These are phyloP conservation scores for Eleutherodactylus coqui DNA, from an alignment of 2,797 vertebrate genomes.

Conservation along the genomic window DNA sequence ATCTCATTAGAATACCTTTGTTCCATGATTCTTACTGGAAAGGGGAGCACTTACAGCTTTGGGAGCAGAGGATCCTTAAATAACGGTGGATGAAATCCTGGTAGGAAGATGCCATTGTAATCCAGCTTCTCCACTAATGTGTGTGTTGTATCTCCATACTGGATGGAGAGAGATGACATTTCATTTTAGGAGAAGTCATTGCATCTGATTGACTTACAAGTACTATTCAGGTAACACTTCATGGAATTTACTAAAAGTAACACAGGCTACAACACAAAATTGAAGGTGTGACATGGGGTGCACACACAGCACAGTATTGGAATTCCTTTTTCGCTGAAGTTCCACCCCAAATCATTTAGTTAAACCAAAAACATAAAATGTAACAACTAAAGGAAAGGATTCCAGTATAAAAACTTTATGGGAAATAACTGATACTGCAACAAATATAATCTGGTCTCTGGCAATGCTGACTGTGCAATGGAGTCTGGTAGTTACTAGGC, in stretches of 20 bases:
- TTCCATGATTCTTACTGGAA: not conserved
- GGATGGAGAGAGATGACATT: not conserved
- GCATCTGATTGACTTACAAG: not conserved
- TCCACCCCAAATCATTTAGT: not conserved
- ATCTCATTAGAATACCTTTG: not conserved
- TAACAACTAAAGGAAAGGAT: not conserved
- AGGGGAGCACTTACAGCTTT: conserved; percentile 83
- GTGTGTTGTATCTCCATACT: conserved; percentile 98
- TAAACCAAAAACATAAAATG: not conserved
- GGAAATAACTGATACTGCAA: too few species aligned
- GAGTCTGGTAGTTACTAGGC: too few species aligned
- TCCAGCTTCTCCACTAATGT: conserved; percentile 89
- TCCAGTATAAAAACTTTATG: too few species aligned
- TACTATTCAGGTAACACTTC: not conserved
- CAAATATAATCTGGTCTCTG: too few species aligned
- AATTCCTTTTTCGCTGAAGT: not conserved
- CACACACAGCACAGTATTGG: not conserved
- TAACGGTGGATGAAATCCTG: conserved; percentile 79
- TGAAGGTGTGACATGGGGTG: not conserved
- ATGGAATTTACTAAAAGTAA: not conserved
- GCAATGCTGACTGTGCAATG: too few species aligned
- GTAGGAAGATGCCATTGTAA: conserved; percentile 90
- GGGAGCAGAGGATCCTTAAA: conserved; percentile 81
- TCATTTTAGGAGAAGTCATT: not conserved
- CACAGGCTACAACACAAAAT: not conserved